A percentile compares a stretch with the other conserved stretches of the same genome.
phyloP scores from a whole-genome alignment of 2,888 invertebrate species.

The Ornithoptera alexandrae region DNA sequence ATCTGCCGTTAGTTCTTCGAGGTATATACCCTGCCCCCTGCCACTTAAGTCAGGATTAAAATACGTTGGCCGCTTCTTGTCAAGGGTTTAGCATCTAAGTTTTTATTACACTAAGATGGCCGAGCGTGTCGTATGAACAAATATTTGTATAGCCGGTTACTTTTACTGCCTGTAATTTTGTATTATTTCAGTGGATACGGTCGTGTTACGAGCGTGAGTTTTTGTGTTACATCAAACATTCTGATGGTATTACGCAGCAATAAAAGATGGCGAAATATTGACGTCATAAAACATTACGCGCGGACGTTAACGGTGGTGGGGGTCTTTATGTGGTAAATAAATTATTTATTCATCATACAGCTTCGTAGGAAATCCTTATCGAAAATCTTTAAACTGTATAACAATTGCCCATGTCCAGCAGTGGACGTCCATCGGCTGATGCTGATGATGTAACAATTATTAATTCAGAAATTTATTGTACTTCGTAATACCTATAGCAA shows the following conservation, averaged over 20 bases:
- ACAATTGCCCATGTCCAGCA: too few species aligned
- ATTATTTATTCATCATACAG: neutral
- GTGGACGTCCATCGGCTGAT: too few species aligned
- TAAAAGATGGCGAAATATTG: slow-evolving; percentile 40
- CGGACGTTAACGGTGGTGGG: slow-evolving; percentile 17
- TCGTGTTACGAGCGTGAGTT: slow-evolving; percentile 36
- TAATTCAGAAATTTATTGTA: too few species aligned
- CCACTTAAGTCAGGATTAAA: neutral
- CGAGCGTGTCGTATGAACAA: slow-evolving; percentile 44
- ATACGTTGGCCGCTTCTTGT: slow-evolving; percentile 13
- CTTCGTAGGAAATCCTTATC: too few species aligned
- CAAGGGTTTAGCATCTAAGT: slow-evolving; percentile 13
- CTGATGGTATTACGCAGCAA: slow-evolving; percentile 30
- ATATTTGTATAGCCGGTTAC: slow-evolving; percentile 47
- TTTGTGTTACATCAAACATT: slow-evolving; percentile 35
- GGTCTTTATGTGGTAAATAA: slow-evolving; percentile 17
- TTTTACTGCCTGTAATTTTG: slow-evolving; percentile 48
- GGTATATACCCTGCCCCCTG: too few species aligned
- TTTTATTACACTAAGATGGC: slow-evolving; percentile 43
- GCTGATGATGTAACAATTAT: too few species aligned
- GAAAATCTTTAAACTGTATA: too few species aligned
- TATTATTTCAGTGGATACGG: slow-evolving; percentile 45
- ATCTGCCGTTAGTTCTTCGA: too few species aligned
- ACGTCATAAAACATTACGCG: slow-evolving; percentile 36
- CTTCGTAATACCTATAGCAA: too few species aligned